Conservation (phyloP, 2,797 vertebrate species). For the Rhynchonycteris naso region DNA sequence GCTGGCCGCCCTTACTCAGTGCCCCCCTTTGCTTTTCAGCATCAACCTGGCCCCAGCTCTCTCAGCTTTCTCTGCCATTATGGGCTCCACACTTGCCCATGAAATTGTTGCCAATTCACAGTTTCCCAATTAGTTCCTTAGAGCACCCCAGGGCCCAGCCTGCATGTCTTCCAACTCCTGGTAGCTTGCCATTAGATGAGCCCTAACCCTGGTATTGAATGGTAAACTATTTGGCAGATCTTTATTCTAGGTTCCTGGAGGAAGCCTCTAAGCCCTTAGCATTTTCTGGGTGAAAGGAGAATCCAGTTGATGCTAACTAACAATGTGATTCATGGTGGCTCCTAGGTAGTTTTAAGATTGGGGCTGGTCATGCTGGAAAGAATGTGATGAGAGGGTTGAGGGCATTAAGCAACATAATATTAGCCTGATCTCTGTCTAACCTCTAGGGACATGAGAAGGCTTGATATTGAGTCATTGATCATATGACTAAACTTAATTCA, state of each 20-base stretch:
- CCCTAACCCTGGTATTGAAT: neutral
- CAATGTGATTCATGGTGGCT: neutral
- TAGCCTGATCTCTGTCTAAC: neutral
- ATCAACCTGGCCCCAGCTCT: neutral
- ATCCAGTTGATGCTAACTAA: neutral
- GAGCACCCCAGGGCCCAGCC: neutral
- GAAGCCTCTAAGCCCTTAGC: neutral
- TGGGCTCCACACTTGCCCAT: neutral
- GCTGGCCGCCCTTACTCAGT: neutral
- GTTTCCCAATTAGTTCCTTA: neutral
- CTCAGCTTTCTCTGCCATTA: neutral
- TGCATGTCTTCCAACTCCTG: neutral
- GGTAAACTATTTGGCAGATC: neutral
- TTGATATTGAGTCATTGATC: neutral
- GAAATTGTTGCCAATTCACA: neutral
- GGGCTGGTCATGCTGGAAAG: neutral
- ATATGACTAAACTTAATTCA: neutral
- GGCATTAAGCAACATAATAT: neutral
- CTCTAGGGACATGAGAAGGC: neutral
- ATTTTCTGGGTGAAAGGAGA: neutral
- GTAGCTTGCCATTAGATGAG: neutral
- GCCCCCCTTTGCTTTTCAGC: neutral
- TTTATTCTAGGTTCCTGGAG: neutral
- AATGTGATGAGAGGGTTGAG: neutral
- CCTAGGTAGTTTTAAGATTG: neutral